Percentiles rank a stretch among this genome's conserved stretches.
These are phyloP conservation scores for Gopherus evgoodei DNA, from an alignment of 2,113 vertebrate genomes.

Conservation along the genomic window DNA sequence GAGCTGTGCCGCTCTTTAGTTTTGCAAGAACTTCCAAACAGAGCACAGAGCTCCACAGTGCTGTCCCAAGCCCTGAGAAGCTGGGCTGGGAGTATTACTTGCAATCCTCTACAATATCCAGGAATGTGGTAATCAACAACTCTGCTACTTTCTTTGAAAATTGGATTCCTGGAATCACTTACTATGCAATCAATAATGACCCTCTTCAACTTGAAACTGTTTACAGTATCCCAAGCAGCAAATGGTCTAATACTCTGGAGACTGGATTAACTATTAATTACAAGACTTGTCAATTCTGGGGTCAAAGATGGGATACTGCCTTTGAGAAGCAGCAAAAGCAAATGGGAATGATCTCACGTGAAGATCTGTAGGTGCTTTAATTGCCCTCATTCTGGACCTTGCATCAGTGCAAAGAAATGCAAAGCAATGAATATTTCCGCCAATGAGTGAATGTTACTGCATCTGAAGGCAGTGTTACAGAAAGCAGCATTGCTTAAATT, in stretches of 20 bases:
- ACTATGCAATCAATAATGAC: background rate
- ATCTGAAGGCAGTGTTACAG: background rate
- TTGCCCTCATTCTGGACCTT: background rate
- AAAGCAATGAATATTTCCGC: background rate
- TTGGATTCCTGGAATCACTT: background rate
- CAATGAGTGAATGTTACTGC: background rate
- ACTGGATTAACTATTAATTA: background rate
- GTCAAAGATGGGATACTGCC: background rate
- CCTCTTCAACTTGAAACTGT: background rate
- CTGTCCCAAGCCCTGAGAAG: background rate
- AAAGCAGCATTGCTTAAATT: background rate
- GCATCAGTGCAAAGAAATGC: background rate
- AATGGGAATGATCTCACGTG: background rate
- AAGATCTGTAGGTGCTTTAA: background rate
- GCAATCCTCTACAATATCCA: background rate
- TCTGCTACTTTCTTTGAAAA: background rate
- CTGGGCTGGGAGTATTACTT: background rate
- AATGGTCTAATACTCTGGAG: background rate
- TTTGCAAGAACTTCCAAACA: background rate
- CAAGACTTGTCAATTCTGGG: background rate
- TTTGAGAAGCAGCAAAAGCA: background rate
- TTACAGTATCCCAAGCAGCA: background rate
- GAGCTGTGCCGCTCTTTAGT: background rate
- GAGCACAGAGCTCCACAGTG: background rate
- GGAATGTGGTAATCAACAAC: background rate